Conservation (phyloP, 2,113 vertebrate species). For the Panurus biarmicus region DNA sequence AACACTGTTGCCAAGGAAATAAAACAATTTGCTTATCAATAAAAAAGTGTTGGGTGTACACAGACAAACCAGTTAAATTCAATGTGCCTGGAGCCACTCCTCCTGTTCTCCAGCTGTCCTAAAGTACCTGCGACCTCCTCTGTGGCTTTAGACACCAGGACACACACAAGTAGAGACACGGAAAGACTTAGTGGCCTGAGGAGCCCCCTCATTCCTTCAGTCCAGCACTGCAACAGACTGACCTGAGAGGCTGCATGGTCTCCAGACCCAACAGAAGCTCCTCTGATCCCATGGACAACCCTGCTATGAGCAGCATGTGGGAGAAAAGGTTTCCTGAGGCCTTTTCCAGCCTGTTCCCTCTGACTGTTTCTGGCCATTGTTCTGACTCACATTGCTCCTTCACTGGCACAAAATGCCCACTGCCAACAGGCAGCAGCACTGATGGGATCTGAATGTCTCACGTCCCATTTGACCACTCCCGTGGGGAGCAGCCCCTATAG, state of each 20-base stretch:
- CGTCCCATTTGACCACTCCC: neutral
- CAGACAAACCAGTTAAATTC: neutral
- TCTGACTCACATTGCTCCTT: neutral
- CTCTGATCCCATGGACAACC: neutral
- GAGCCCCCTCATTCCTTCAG: neutral
- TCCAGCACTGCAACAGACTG: neutral
- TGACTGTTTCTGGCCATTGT: neutral
- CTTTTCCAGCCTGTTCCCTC: neutral
- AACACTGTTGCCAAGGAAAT: constrained; percentile 31
- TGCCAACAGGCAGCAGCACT: neutral
- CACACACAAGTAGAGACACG: neutral
- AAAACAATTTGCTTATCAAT: neutral
- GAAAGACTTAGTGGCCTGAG: neutral
- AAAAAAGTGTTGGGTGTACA: neutral
- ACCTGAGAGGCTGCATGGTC: accelerated
- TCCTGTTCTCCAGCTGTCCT: neutral
- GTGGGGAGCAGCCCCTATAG: neutral
- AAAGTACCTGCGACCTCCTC: neutral
- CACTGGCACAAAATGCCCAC: neutral
- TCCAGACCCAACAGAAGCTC: neutral
- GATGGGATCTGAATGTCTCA: neutral
- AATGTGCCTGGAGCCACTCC: neutral
- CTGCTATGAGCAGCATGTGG: neutral
- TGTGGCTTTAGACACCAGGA: neutral
- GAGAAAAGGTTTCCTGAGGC: neutral